Base-by-base conservation (phyloP, 2,113 vertebrate genomes). In the Chauna torquata region DNA sequence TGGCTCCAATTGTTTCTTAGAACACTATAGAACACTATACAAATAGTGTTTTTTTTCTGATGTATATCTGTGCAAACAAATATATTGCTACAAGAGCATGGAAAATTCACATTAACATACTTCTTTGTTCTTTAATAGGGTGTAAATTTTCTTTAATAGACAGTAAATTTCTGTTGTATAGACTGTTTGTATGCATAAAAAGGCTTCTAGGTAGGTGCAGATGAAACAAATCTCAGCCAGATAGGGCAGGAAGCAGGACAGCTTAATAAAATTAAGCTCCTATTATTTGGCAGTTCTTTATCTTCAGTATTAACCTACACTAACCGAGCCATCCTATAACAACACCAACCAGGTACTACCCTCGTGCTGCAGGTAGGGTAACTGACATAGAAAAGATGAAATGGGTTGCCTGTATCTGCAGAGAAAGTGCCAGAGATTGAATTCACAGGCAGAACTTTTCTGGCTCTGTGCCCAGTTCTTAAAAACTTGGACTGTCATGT, bases 361-460 rank as follows among this genome's bases (percentile, higher is more conserved):
- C 36, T 22, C 2, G 0, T 36, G 47, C 23, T 81, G n/a, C 38
- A 11, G 0, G 4, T 3, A 54, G 15, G 32, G 17, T 13, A 18
- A 70, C 27, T 45, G 45, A 54, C 65, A 49, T 1, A 28, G 40
- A 62, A 38, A 81, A 70, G 44, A 42, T 10, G 36, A 25, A 80
- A 62, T 1, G 5, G 9, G 7, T 78, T 91, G 62, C 38, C 36
- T 32, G 3, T 30, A 30, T 16, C 45, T 58, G 44, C 38, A 83
- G 42, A 45, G 47, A 77, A 87, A 45, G 52, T 7, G 0, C 6
- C 45, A 66, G 62, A 59, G 17, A 32, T 5, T 23, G 49, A 66
- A 47, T 32, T 40, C 22, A 42, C 91, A 86, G 32, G 7, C 50
- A 59, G 45, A 24, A 38, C 6, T 14, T 28, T 3, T 68, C 36